Evolutionary conservation across 2,888 invertebrate species (phyloP), one percentile per base, ranked within the genome.

Genomic region (Malthinus flaveolus): DNA sequence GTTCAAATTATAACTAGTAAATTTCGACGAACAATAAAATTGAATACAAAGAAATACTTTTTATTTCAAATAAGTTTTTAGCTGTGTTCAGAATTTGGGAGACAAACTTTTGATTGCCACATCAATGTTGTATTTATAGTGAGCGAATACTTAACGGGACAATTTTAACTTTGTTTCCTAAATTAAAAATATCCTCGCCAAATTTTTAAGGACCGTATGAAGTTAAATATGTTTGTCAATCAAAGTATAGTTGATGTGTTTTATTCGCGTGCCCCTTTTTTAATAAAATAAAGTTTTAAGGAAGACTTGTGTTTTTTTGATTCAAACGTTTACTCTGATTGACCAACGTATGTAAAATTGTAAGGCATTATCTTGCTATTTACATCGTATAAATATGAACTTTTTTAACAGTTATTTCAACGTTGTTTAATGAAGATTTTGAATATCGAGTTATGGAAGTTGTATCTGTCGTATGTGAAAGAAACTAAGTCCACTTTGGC

Each of bases 361-460:
- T 15, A 15, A 15, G 23, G 23, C 23, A 39, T 39, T 9, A 15
- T 42, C 39, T 6, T n/a, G 15, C 39, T 42, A 42, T n/a, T n/a
- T n/a, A 42, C 39, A 15, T 49, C 37, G 15, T 53, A 31, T 39
- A 50, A 37, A 52, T 32, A 11, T 45, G n/a, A 6, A 50, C 34
- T 5, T 45, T 78, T 78, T 75, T 71, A 66, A 78, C 82, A 96
- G 92, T 85, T 99, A 68, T 99, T 99, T 83, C 95, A 96, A 84
- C 85, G 97, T 68, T 98, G 97, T 79, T 86, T 99, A 56, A 95
- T 97, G 82, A 97, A 97, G 86, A 97, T 99, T 67, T 85, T 99
- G 59, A 97, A 98, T 81, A 98, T 99, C 66, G 99, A 99, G 78
- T 82, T 99, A 64, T 99, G 99, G 99, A 92, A 97, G 76, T 85